Evolutionary conservation across 2,113 vertebrate genomes (phyloP).

Genomic region (Pteropus alecto): DNA sequence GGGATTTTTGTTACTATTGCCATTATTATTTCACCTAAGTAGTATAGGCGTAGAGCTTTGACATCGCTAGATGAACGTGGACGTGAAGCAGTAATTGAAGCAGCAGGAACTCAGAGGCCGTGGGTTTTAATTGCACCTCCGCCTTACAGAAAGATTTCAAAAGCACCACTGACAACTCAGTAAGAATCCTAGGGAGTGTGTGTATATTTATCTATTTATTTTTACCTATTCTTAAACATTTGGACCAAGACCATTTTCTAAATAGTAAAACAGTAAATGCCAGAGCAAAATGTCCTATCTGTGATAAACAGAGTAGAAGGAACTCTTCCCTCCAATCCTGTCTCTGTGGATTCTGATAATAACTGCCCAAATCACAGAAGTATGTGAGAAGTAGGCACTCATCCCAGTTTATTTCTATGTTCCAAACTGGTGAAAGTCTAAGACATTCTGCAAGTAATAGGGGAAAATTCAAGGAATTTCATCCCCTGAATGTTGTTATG

Average conservation of each 20-base stretch:
- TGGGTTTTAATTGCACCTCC: not conserved
- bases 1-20: not conserved
- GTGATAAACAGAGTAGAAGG: not conserved
- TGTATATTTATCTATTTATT: not conserved
- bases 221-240: not conserved
- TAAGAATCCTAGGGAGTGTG: not conserved
- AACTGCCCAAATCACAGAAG: not conserved
- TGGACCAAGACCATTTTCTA: not conserved
- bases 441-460: not conserved
- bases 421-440: not conserved
- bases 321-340: not conserved
- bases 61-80: not conserved
- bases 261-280: not conserved
- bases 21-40: not conserved
- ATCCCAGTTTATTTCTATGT: not conserved
- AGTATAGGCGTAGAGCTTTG: not conserved
- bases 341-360: not conserved
- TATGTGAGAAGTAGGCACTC: not conserved
- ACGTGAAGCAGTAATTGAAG: not conserved
- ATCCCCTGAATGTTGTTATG: not conserved
- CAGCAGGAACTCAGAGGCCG: not conserved
- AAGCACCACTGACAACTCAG: not conserved
- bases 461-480: not conserved
- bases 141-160: not conserved
- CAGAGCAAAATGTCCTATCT: not conserved